Base-by-base conservation (phyloP, 1,140 invertebrate genomes). In the Cydia pomonella region DNA sequence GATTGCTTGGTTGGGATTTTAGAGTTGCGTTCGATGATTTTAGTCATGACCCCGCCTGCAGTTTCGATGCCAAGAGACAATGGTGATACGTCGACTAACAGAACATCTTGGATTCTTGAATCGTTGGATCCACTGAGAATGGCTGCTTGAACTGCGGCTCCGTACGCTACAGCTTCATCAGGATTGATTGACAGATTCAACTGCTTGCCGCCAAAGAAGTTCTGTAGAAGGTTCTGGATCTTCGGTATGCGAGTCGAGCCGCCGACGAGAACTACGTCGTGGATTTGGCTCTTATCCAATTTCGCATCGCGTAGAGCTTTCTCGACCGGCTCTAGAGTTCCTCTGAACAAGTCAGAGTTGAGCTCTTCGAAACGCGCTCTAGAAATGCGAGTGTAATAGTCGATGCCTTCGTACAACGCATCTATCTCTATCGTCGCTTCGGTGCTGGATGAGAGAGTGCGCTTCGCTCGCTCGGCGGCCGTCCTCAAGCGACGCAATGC, bases 221-320 rank as follows among this genome's bases (percentile, higher is more conserved):
- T 53, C 50, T 53, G 50, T 53, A 53, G 50, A 18, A 53, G 50
- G 50, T 18, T 53, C 50, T 53, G 50, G 50, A 53, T 53, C 50
- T 53, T 53, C 50, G 50, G 50, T 53, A 53, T 53, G 50, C 50
- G 50, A 53, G 50, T 53, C 50, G 50, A 53, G 50, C 50, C 50
- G 50, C 50, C 50, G 6, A 53, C 50, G 16, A 53, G 50, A 18
- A 53, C 50, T n/a, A 53, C 50, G 50, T 53, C 50, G 0, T 53
- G 50, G 50, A 53, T 53, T 21, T 53, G 50, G 50, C 50, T 53
- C n/a, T 53, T 53, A 5, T 53, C 50, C 50, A 53, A 53, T 53
- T 53, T 53, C 16, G 50, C 50, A n/a, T 53, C 50, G 50, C 50
- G 50, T 9, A 53, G 50, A 18, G 50, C 50, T 53, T 53, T 53